Conservation (phyloP, 2,888 invertebrate genomes). For the Lobophora halterata region DNA sequence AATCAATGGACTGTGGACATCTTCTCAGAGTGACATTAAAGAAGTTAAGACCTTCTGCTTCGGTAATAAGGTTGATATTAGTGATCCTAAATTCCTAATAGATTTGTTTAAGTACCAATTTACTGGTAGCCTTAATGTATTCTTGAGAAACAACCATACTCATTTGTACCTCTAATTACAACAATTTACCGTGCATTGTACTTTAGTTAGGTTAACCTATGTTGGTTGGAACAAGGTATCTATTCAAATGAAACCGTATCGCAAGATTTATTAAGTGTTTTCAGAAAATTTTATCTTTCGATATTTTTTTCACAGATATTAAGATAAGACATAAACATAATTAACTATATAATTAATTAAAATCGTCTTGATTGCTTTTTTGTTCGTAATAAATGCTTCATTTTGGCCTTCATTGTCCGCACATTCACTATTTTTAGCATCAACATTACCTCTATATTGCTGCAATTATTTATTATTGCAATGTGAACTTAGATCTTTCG, state of each 20-base stretch:
- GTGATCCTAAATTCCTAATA: not conserved
- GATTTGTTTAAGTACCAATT: conserved; percentile 24
- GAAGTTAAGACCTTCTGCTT: no score
- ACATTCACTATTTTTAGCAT: conserved; percentile 17
- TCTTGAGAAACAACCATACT: conserved; percentile 25
- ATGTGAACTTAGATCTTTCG: conserved; percentile 15
- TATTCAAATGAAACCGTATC: no score
- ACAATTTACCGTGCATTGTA: conserved; percentile 12
- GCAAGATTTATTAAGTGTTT: not conserved
- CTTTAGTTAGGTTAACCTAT: not conserved
- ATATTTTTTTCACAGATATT: no score
- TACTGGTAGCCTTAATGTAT: conserved; percentile 28
- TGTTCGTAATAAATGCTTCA: conserved; percentile 1
- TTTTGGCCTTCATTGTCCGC: conserved; percentile 14
- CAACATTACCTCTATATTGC: conserved; percentile 5
- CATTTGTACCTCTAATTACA: conserved; percentile 28
- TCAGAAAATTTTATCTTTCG: not conserved
- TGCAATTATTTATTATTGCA: conserved; percentile 22
- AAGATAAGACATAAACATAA: no score
- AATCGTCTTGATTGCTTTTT: no score
- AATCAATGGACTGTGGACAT: no score
- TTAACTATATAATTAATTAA: no score
- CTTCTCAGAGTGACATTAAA: no score
- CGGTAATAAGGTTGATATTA: conserved; percentile 1
- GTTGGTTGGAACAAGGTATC: no score